Evolutionary conservation across 2,888 invertebrate genomes (phyloP).

Genomic region (Meghimatium bilineatum): DNA sequence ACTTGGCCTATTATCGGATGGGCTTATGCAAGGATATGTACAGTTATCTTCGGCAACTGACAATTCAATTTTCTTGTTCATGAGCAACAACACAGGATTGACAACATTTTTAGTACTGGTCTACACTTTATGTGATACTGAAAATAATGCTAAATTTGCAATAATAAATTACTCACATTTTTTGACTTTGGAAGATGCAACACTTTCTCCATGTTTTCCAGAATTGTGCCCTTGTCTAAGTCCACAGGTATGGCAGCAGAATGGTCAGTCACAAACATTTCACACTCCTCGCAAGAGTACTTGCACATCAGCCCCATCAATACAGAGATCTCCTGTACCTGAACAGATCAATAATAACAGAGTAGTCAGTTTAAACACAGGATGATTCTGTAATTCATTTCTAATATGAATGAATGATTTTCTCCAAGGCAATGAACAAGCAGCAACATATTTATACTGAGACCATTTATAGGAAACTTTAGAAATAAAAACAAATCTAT

Average conservation of each 20-base stretch:
- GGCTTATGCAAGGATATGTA: no score
- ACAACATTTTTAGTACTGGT: no score
- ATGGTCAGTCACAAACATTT: slow-evolving; percentile 69
- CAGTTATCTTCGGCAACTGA: no score
- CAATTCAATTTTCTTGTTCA: no score
- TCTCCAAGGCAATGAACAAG: no score
- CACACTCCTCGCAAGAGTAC: slow-evolving; percentile 77
- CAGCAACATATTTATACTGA: no score
- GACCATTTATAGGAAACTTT: no score
- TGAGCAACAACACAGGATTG: no score
- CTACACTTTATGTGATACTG: no score
- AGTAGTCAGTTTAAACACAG: background rate
- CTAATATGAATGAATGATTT: background rate
- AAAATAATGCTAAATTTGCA: no score
- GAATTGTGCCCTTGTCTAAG: slow-evolving; percentile 76
- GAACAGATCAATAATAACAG: slow-evolving; percentile 8
- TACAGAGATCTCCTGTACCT: slow-evolving; percentile 75
- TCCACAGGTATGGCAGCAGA: slow-evolving; percentile 68
- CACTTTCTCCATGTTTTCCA: slow-evolving; percentile 74
- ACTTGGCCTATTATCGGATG: no score
- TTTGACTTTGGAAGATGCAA: slow-evolving; percentile 51
- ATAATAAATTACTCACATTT: slow-evolving; percentile 15
- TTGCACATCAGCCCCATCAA: slow-evolving; percentile 78
- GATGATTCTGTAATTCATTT: background rate
- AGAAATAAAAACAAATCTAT: no score